A percentile compares a stretch with the other conserved stretches of the same genome.
These are phyloP conservation scores for Sterna hirundo DNA, from an alignment of 2,113 vertebrate genomes.

Conservation along the genomic window DNA sequence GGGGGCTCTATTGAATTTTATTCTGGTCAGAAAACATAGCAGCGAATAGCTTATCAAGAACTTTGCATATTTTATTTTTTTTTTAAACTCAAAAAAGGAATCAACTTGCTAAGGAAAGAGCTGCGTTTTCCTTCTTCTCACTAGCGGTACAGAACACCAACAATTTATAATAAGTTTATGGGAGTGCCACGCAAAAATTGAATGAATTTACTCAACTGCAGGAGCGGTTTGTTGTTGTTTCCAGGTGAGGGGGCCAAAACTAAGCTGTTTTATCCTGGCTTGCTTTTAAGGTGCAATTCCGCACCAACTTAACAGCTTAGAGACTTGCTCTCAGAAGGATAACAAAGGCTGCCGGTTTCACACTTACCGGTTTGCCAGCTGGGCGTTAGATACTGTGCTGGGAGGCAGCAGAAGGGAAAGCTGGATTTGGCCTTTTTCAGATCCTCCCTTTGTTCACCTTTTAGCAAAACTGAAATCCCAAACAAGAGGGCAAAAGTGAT, in stretches of 20 bases:
- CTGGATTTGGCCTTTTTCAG: neutral
- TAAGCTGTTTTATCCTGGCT: neutral
- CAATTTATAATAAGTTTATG: fast-evolving
- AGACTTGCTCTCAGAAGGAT: neutral
- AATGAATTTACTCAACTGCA: neutral
- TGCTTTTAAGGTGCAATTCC: neutral
- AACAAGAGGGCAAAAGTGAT: neutral
- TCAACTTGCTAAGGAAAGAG: neutral
- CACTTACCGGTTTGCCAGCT: neutral
- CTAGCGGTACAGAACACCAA: neutral
- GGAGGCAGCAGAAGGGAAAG: neutral
- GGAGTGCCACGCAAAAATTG: neutral
- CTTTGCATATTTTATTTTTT: neutral
- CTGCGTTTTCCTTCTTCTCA: neutral
- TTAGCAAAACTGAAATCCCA: neutral
- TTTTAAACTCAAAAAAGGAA: neutral
- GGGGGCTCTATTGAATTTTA: neutral
- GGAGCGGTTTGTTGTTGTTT: neutral
- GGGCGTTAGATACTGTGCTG: neutral
- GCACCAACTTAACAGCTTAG: neutral
- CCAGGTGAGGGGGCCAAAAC: neutral
- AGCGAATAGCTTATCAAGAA: neutral
- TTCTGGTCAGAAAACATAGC: neutral
- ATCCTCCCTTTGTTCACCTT: conserved; percentile 22
- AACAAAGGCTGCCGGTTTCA: neutral